A percentile compares a stretch with the other conserved stretches of the same genome.
phyloP scores from a whole-genome alignment of 2,888 invertebrate genomes.

The Bhutanitis thaidina region DNA sequence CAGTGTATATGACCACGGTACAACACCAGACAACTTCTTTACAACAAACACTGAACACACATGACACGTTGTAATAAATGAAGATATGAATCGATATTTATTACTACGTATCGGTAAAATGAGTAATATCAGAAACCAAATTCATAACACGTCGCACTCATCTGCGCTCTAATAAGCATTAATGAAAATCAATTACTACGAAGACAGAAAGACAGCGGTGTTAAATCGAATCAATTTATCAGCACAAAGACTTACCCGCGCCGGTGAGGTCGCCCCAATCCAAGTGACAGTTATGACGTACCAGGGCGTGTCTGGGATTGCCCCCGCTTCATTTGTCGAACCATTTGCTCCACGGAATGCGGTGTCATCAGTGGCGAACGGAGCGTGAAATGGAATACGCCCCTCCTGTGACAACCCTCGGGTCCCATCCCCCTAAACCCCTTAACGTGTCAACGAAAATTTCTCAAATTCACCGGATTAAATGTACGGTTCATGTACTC shows the following conservation, averaged over 20 bases:
- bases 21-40: too few relatives aligned
- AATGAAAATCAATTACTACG: conserved; percentile 20
- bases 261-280: conserved; percentile 35
- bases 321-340: conserved; percentile 75
- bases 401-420: conserved; percentile 60
- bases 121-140: not conserved
- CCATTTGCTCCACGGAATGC: conserved; percentile 76
- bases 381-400: conserved; percentile 80
- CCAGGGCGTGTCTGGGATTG: conserved; percentile 67
- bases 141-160: not conserved
- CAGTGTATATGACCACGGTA: too few relatives aligned
- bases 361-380: conserved; percentile 74
- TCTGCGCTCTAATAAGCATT: conserved; percentile 2
- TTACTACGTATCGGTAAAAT: too few relatives aligned
- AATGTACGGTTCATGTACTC: conserved; percentile 28
- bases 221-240: conserved; percentile 65
- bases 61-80: too few relatives aligned
- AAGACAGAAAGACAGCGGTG: conserved; percentile 33
- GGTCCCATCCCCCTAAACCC: conserved; percentile 36
- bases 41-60: too few relatives aligned
- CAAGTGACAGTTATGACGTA: conserved; percentile 71
- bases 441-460: conserved; percentile 71
- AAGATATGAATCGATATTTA: too few relatives aligned
- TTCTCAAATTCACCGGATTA: conserved; percentile 45
- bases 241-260: conserved; percentile 42